Percentiles rank a stretch among this genome's conserved stretches.
These are phyloP conservation scores for Chaetura pelagica DNA, from an alignment of 2,113 vertebrate genomes.

Conservation along the genomic window DNA sequence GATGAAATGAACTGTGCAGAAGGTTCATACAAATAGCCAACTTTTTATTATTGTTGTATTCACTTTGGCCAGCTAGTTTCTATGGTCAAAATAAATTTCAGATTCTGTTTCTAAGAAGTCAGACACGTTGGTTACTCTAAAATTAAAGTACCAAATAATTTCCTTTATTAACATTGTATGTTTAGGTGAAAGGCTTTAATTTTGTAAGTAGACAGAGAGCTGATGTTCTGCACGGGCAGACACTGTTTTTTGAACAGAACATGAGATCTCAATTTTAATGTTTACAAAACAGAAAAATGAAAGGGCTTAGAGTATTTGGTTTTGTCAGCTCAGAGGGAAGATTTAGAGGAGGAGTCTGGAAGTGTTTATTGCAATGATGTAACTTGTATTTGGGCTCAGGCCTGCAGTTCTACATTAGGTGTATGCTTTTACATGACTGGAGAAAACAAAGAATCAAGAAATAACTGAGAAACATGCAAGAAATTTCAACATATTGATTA, in stretches of 20 bases:
- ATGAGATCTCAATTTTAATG: background rate
- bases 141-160: slow-evolving; percentile 4
- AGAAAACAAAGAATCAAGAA: background rate
- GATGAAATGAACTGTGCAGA: background rate
- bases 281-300: background rate
- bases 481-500: background rate
- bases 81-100: background rate
- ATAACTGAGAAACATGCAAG: background rate
- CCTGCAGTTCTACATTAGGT: background rate
- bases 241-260: background rate
- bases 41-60: background rate
- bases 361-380: background rate
- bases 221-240: background rate
- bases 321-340: background rate
- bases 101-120: background rate
- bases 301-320: background rate
- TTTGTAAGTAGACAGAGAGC: background rate
- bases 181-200: slow-evolving; percentile 1
- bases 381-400: background rate
- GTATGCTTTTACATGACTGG: background rate
- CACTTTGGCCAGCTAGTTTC: background rate
- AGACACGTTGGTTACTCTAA: background rate
- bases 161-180: background rate
- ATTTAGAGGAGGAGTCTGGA: background rate
- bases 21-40: background rate